These are phyloP conservation scores for Nesogale talazaci DNA, from an alignment of 2,113 vertebrate genomes.

Conservation along the genomic window DNA sequence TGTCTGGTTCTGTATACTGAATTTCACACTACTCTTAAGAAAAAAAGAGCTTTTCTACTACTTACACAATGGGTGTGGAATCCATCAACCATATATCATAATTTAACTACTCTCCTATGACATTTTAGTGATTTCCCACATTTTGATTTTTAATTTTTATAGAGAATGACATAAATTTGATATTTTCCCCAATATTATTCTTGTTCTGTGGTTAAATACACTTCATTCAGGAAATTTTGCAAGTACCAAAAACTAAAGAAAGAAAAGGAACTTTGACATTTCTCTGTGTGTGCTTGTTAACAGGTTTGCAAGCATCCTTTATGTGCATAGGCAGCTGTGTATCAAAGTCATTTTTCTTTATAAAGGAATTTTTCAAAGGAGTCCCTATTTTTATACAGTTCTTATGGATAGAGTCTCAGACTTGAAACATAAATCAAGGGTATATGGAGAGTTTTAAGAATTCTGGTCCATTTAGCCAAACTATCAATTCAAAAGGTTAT, in stretches of 20 bases:
- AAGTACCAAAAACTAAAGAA: slow-evolving; percentile 33
- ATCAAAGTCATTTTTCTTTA: not conserved
- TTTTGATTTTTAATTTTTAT: slow-evolving; percentile 58
- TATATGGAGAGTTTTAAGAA: not conserved
- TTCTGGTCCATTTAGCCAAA: not conserved
- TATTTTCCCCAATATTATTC: not conserved
- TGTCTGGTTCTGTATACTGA: too few species aligned
- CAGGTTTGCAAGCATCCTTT: not conserved
- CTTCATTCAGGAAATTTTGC: slow-evolving; percentile 21
- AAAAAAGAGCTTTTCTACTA: not conserved
- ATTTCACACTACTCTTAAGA: not conserved
- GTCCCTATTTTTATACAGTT: slow-evolving; percentile 22
- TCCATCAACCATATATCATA: not conserved
- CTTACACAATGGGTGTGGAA: not conserved
- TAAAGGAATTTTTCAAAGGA: not conserved
- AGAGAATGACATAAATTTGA: slow-evolving; percentile 6
- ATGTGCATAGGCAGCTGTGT: not conserved
- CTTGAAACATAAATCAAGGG: not conserved
- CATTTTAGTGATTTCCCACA: not conserved
- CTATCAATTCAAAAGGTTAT: not conserved
- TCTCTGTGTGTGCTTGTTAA: not conserved
- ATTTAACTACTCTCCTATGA: not conserved
- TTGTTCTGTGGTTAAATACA: slow-evolving; percentile 20
- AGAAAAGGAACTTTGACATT: not conserved
- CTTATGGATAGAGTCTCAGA: slow-evolving; percentile 13